A percentile compares a stretch with the other conserved stretches of the same genome.
Conservation (phyloP, 2,888 invertebrate genomes). For the Xestia rhomboidea region DNA sequence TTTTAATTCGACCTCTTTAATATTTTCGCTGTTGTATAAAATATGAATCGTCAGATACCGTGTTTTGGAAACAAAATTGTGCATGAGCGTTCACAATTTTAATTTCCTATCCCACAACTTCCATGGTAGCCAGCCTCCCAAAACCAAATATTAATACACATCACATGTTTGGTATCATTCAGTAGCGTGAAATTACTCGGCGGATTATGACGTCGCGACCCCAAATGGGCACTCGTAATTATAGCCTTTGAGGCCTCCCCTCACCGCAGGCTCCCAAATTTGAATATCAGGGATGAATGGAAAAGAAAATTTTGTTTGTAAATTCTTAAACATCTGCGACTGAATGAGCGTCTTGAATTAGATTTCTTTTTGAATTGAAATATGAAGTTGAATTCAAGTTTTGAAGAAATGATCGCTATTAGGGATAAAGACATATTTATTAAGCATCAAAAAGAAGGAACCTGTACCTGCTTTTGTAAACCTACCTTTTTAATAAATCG, state of each 20-base stretch:
- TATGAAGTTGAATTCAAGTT: slow-evolving; percentile 29
- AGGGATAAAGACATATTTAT: background rate
- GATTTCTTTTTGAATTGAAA: slow-evolving; percentile 23
- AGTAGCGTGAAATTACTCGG: slow-evolving; percentile 63
- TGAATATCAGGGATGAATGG: slow-evolving; percentile 71
- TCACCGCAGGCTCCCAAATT: slow-evolving; percentile 68
- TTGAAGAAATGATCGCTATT: slow-evolving; percentile 29
- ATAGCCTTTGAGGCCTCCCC: slow-evolving; percentile 79
- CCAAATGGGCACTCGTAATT: slow-evolving; percentile 72
- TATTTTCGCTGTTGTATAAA: background rate
- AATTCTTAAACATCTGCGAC: slow-evolving; percentile 77
- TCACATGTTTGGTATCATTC: slow-evolving; percentile 60
- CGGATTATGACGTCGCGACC: slow-evolving; percentile 63
- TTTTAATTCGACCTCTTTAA: background rate
- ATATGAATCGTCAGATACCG: background rate
- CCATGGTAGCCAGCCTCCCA: slow-evolving; percentile 1
- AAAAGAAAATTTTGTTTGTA: slow-evolving; percentile 69
- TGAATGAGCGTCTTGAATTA: slow-evolving; percentile 57
- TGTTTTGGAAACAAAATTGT: background rate
- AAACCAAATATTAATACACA: slow-evolving; percentile 55
- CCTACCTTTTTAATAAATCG: background rate
- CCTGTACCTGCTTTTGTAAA: slow-evolving; percentile 2
- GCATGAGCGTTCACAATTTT: slow-evolving; percentile 12
- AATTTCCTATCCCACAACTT: slow-evolving; percentile 24
- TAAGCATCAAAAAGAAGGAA: background rate